A percentile compares a stretch with the other conserved stretches of the same genome.
These are phyloP conservation scores for Ormyrus labotus DNA, from an alignment of 2,888 invertebrate species.

Conservation along the genomic window DNA sequence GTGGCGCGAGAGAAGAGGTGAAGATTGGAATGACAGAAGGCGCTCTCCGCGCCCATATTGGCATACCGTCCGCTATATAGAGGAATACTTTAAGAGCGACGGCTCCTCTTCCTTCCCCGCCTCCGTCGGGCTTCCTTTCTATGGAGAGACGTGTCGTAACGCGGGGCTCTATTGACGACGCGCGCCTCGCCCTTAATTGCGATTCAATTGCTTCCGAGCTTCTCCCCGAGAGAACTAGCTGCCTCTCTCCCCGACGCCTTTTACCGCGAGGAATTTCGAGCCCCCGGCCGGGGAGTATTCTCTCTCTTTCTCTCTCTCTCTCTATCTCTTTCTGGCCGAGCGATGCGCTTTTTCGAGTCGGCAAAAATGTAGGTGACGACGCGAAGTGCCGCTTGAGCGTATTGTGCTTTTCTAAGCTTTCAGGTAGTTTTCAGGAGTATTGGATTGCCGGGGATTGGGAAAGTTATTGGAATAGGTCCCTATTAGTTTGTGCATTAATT, in stretches of 20 bases:
- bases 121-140: not conserved
- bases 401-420: too few species aligned
- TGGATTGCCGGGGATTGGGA: not conserved
- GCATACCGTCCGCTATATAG: slow-evolving; percentile 73
- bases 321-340: not conserved
- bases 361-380: slow-evolving; percentile 19
- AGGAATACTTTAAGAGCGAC: slow-evolving; percentile 73
- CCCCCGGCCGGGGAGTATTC: not conserved
- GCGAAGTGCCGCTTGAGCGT: not conserved
- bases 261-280: slow-evolving; percentile 13
- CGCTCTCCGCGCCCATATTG: slow-evolving; percentile 68
- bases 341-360: not conserved
- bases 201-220: slow-evolving; percentile 48
- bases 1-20: slow-evolving; percentile 41
- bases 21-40: slow-evolving; percentile 67
- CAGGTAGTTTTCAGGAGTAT: too few species aligned
- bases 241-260: not conserved
- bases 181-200: slow-evolving; percentile 49
- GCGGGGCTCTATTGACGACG: slow-evolving; percentile 44
- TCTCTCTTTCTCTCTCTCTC: too few species aligned
- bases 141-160: slow-evolving; percentile 51
- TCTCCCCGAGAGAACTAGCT: slow-evolving; percentile 18
- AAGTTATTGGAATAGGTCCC: slow-evolving; percentile 1
- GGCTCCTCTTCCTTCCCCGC: slow-evolving; percentile 56
- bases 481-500: too few species aligned